phyloP scores from a whole-genome alignment of 2,888 invertebrate species.

The Hemaris fuciformis region DNA sequence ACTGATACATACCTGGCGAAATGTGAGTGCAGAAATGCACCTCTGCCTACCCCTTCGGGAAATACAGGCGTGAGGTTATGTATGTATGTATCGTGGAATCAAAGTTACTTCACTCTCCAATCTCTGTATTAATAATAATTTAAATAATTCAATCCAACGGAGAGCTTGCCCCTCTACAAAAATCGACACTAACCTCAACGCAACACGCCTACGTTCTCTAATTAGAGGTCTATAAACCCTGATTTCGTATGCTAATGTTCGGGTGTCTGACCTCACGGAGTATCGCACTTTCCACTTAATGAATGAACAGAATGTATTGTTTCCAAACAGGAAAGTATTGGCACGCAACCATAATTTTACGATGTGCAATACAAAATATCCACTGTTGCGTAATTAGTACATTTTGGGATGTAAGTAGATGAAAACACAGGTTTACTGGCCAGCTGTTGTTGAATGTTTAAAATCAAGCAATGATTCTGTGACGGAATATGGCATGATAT shows the following conservation, averaged over 20 bases:
- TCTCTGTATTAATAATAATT: too few relatives aligned
- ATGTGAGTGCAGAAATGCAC: too few relatives aligned
- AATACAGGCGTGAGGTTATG: too few relatives aligned
- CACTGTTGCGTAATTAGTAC: not conserved
- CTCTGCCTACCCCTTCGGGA: too few relatives aligned
- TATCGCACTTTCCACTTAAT: slow-evolving; percentile 16
- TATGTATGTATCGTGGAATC: too few relatives aligned
- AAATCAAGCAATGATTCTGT: too few relatives aligned
- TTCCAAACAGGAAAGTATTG: not conserved
- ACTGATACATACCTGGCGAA: too few relatives aligned
- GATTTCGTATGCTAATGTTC: slow-evolving; percentile 63
- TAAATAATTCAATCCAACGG: not conserved
- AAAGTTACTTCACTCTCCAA: too few relatives aligned
- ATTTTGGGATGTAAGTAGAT: too few relatives aligned
- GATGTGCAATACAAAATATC: not conserved
- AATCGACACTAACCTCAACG: slow-evolving; percentile 15
- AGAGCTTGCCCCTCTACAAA: not conserved
- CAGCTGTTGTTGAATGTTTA: too few relatives aligned
- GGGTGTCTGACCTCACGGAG: slow-evolving; percentile 34
- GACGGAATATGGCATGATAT: too few relatives aligned
- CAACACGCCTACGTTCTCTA: slow-evolving; percentile 39
- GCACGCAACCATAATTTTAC: slow-evolving; percentile 12
- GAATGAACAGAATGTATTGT: slow-evolving; percentile 12
- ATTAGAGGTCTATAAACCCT: slow-evolving; percentile 47
- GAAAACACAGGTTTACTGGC: not conserved